phyloP scores from a whole-genome alignment of 2,888 invertebrate genomes.

The Callosobruchus maculatus region DNA sequence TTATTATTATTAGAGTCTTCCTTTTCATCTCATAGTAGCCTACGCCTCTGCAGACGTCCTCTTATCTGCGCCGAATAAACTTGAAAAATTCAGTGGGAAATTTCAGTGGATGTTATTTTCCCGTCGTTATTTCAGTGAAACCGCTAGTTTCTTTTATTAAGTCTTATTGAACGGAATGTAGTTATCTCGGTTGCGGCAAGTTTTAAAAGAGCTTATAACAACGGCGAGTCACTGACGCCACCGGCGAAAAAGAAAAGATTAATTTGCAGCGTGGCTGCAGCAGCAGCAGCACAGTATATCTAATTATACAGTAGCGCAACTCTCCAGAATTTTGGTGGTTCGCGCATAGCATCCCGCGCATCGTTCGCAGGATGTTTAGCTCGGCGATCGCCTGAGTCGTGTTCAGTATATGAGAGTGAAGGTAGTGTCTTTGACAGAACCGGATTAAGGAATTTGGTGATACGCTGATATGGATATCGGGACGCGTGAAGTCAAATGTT shows the following conservation, averaged over 20 bases:
- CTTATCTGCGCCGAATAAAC: not conserved
- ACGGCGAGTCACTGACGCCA: not conserved
- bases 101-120: not conserved
- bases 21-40: not conserved
- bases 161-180: not conserved
- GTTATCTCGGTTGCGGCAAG: not conserved
- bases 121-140: not conserved
- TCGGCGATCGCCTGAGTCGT: too few species aligned
- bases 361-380: too few species aligned
- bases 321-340: too few species aligned
- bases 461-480: too few species aligned
- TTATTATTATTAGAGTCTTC: too few species aligned
- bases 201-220: not conserved
- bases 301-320: too few species aligned
- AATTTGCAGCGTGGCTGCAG: not conserved
- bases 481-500: too few species aligned
- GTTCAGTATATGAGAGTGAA: too few species aligned
- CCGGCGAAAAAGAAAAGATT: not conserved
- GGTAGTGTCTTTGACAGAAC: too few species aligned
- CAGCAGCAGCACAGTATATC: too few species aligned
- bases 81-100: not conserved
- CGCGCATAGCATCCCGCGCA: too few species aligned
- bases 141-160: not conserved
- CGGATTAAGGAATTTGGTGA: too few species aligned
- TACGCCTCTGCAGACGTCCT: not conserved